A percentile compares a stretch with the other conserved stretches of the same genome.
Conservation (phyloP, 1,140 invertebrate species). For the Musca vetustissima region DNA sequence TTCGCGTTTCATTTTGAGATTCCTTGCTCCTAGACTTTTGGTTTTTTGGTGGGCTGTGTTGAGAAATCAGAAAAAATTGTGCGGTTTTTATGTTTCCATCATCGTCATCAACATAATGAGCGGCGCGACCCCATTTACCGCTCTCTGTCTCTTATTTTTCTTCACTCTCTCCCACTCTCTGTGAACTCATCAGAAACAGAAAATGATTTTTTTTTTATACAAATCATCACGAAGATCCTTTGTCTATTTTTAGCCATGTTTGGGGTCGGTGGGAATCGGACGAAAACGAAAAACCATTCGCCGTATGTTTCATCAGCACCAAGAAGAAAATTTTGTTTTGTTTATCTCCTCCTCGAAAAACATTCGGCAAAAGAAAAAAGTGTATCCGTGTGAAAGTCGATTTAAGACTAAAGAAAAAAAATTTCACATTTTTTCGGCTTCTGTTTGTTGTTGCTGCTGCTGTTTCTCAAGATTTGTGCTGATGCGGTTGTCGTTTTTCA, state of each 20-base stretch:
- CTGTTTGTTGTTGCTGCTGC: too few relatives aligned
- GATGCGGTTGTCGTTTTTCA: too few relatives aligned
- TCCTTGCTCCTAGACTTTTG: neutral
- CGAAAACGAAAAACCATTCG: neutral
- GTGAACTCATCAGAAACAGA: neutral
- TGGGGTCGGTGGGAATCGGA: too few relatives aligned
- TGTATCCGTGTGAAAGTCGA: neutral
- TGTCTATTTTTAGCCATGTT: slow-evolving; percentile 27
- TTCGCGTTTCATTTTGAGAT: slow-evolving; percentile 30
- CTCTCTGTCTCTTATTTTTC: neutral
- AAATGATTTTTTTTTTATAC: neutral
- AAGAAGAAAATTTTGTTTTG: slow-evolving; percentile 8
- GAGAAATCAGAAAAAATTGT: too few relatives aligned
- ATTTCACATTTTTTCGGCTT: too few relatives aligned
- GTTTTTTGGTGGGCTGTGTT: neutral
- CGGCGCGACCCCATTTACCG: neutral
- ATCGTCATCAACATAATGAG: too few relatives aligned
- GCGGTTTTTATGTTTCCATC: too few relatives aligned
- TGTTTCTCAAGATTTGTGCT: too few relatives aligned
- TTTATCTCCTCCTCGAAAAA: neutral
- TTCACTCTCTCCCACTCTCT: neutral
- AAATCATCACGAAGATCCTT: slow-evolving; percentile 43
- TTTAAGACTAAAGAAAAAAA: too few relatives aligned
- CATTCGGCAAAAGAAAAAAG: neutral
- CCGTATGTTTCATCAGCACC: neutral